Evolutionary conservation across 2,888 invertebrate genomes (phyloP).

Genomic region (Cylindroiulus punctatus): DNA sequence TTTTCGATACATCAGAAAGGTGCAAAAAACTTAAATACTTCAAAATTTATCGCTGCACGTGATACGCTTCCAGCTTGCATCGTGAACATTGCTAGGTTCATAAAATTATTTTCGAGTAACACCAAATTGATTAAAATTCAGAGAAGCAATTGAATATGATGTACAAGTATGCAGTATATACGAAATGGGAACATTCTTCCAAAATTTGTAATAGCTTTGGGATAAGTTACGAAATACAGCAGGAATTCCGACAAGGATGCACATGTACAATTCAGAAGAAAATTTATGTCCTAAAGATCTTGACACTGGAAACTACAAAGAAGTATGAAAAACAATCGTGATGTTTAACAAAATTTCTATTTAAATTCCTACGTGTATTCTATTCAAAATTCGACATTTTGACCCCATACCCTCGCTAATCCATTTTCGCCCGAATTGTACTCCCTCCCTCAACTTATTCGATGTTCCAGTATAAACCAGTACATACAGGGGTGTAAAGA

Average conservation of each 20-base stretch:
- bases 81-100: neutral
- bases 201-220: neutral
- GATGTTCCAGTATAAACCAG: too few relatives aligned
- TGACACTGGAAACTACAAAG: neutral
- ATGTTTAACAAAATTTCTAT: too few relatives aligned
- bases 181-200: neutral
- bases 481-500: too few relatives aligned
- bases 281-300: neutral
- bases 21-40: neutral
- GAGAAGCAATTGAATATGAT: neutral
- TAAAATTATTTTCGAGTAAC: neutral
- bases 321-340: neutral
- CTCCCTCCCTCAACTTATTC: too few relatives aligned
- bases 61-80: neutral
- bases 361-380: too few relatives aligned
- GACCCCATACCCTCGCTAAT: too few relatives aligned
- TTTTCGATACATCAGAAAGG: neutral
- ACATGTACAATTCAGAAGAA: neutral
- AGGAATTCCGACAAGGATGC: constrained; percentile 30
- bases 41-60: constrained; percentile 11
- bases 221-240: neutral
- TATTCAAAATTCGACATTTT: too few relatives aligned
- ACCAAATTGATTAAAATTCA: constrained; percentile 17
- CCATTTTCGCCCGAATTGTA: too few relatives aligned
- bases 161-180: neutral